A percentile compares a stretch with the other conserved stretches of the same genome.
Conservation (phyloP, 2,888 invertebrate species). For the Gymnosoma rotundatum region DNA sequence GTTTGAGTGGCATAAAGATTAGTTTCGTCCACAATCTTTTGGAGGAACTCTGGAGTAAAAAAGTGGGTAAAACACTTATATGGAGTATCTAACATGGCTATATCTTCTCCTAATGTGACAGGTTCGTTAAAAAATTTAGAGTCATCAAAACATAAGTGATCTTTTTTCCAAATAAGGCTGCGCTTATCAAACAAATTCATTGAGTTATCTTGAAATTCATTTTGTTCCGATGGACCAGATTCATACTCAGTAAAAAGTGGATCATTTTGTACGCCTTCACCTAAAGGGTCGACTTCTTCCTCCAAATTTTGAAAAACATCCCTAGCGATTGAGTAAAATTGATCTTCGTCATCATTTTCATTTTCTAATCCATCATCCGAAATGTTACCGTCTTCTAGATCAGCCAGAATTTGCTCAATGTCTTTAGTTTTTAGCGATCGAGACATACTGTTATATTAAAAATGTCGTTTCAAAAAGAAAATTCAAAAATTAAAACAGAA, state of each 20-base stretch:
- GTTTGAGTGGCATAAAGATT: constrained; percentile 27
- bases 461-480: not conserved
- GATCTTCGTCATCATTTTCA: constrained; percentile 20
- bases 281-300: too few species aligned
- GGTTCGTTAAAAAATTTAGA: constrained; percentile 3
- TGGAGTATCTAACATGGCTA: constrained; percentile 16
- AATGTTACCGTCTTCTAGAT: constrained; percentile 15
- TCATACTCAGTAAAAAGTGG: too few species aligned
- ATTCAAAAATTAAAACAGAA: not conserved
- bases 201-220: too few species aligned
- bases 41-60: constrained; percentile 12
- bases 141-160: not conserved
- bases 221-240: too few species aligned
- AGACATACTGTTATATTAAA: constrained; percentile 10
- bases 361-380: constrained; percentile 17
- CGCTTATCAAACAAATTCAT: too few species aligned
- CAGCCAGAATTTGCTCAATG: constrained; percentile 9
- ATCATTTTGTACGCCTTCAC: too few species aligned
- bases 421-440: not conserved
- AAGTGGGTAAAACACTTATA: constrained; percentile 9
- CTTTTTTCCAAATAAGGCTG: too few species aligned
- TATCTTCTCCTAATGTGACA: not conserved
- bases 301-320: not conserved
- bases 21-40: constrained; percentile 23
- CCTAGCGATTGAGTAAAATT: constrained; percentile 1